These are phyloP conservation scores for Eupithecia inturbata DNA, from an alignment of 2,888 invertebrate species.

Conservation along the genomic window DNA sequence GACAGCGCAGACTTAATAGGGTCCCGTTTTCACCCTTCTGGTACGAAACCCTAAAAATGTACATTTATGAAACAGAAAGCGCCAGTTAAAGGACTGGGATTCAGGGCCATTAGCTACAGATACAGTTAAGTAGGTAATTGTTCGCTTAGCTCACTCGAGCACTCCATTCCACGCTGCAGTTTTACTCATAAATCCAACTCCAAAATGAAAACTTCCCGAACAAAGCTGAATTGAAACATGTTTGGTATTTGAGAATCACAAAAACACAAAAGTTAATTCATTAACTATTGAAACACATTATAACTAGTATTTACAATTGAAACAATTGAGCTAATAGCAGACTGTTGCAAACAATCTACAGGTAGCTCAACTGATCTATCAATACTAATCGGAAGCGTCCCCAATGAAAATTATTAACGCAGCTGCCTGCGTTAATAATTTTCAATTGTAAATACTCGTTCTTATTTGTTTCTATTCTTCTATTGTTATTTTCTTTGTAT, in stretches of 20 bases:
- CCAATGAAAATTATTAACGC: no score
- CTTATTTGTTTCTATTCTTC: background rate
- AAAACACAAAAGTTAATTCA: background rate
- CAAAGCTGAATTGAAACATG: background rate
- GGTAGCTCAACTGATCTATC: no score
- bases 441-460: no score
- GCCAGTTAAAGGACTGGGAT: slow-evolving; percentile 1
- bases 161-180: slow-evolving; percentile 1
- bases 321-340: no score
- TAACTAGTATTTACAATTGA: no score
- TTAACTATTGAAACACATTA: no score
- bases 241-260: background rate
- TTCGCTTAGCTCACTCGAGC: slow-evolving; percentile 8
- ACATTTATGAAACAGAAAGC: slow-evolving; percentile 8
- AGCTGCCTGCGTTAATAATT: no score
- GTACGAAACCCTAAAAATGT: background rate
- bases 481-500: background rate
- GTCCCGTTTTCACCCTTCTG: no score
- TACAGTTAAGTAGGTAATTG: slow-evolving; percentile 15
- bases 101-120: slow-evolving; percentile 15
- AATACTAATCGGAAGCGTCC: no score
- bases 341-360: no score
- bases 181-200: slow-evolving; percentile 1
- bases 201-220: background rate
- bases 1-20: no score